phyloP scores from a whole-genome alignment of 2,888 invertebrate genomes.

The Phlogophora meticulosa region DNA sequence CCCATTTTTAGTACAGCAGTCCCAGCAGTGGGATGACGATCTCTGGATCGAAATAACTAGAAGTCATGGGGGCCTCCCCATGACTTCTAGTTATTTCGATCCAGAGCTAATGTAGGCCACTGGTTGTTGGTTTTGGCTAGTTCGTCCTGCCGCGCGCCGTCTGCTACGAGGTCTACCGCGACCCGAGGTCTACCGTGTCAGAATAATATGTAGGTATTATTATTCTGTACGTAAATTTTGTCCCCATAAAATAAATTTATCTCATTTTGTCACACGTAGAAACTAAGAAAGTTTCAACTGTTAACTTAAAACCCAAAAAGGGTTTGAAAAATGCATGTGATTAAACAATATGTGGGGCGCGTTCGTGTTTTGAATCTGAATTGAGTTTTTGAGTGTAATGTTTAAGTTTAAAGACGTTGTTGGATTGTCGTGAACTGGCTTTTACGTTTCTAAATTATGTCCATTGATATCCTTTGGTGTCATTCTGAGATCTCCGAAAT shows the following conservation, averaged over 20 bases:
- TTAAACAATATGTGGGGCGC: slow-evolving; percentile 62
- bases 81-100: too few relatives aligned
- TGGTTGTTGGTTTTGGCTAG: too few relatives aligned
- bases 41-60: too few relatives aligned
- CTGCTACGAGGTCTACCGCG: too few relatives aligned
- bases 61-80: too few relatives aligned
- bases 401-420: slow-evolving; percentile 4
- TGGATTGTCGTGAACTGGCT: slow-evolving; percentile 2
- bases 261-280: slow-evolving; percentile 42
- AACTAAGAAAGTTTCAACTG: slow-evolving; percentile 42
- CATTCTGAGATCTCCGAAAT: neutral
- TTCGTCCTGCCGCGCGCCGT: too few relatives aligned
- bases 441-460: slow-evolving; percentile 16
- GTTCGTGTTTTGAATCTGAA: slow-evolving; percentile 65
- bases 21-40: too few relatives aligned
- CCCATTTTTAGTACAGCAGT: neutral
- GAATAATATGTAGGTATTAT: neutral
- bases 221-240: neutral
- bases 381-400: slow-evolving; percentile 36
- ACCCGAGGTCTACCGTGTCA: too few relatives aligned
- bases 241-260: slow-evolving; percentile 24
- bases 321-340: slow-evolving; percentile 54
- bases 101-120: too few relatives aligned
- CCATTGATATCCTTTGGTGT: neutral
- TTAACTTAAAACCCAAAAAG: slow-evolving; percentile 49